Evolutionary conservation across 2,113 vertebrate genomes (phyloP).

Genomic region (Otolemur garnettii): DNA sequence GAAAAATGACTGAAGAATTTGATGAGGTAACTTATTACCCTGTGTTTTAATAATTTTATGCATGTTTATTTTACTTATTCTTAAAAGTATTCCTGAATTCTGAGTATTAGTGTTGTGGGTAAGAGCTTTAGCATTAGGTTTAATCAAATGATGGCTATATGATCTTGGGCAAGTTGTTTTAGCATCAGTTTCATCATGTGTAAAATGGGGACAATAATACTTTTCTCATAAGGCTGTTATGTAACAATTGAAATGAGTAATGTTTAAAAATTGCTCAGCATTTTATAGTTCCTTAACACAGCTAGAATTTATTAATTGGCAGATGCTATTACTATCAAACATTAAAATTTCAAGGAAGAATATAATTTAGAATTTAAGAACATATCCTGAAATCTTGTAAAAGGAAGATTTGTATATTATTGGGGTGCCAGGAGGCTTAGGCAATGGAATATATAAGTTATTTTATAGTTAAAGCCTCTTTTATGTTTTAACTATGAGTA

Average conservation of each 20-base stretch:
- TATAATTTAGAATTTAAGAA: constrained; percentile 35
- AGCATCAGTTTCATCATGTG: constrained; percentile 22
- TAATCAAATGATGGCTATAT: not conserved
- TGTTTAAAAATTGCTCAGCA: constrained; percentile 49
- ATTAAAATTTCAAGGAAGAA: not conserved
- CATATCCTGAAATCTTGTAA: not conserved
- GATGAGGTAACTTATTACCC: constrained; percentile 93
- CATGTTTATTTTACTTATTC: not conserved
- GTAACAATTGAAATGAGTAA: not conserved
- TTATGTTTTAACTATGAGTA: constrained; percentile 45
- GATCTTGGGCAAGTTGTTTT: constrained; percentile 33
- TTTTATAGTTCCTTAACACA: constrained; percentile 35
- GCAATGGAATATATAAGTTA: not conserved
- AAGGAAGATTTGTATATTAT: constrained; percentile 14
- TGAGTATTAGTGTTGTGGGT: not conserved
- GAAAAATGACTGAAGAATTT: constrained; percentile 99
- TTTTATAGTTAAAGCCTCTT: not conserved
- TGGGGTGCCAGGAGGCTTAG: not conserved
- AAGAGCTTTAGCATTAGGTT: constrained; percentile 17
- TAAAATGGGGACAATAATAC: constrained; percentile 18
- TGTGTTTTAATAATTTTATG: constrained; percentile 61
- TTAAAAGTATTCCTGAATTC: constrained; percentile 52
- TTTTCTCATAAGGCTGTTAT: not conserved
- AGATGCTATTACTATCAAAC: not conserved
- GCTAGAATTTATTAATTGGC: constrained; percentile 37